A percentile compares a stretch with the other conserved stretches of the same genome.
phyloP scores from a whole-genome alignment of 2,888 invertebrate species.

The Cepaea hortensis region DNA sequence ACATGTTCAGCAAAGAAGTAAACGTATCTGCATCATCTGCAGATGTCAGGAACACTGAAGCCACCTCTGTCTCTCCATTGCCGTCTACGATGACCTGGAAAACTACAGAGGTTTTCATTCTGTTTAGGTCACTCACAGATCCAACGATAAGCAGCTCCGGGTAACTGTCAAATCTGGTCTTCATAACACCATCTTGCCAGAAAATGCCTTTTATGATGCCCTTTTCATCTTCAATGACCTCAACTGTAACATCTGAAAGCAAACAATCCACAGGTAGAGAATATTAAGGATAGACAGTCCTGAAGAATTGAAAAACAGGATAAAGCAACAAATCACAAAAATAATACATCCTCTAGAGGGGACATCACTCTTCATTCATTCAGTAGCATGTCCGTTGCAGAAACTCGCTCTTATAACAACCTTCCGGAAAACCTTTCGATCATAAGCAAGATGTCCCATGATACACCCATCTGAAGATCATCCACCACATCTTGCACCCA shows the following conservation, averaged over 20 bases:
- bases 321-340: no score
- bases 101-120: slow-evolving; percentile 27
- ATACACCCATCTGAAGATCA: no score
- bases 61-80: slow-evolving; percentile 37
- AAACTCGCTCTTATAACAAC: no score
- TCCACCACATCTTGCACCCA: no score
- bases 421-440: no score
- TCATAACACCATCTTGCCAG: slow-evolving; percentile 33
- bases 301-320: no score
- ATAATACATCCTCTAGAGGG: no score
- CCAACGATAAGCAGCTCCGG: slow-evolving; percentile 33
- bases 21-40: slow-evolving; percentile 16
- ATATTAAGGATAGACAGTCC: no score
- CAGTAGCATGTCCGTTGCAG: no score
- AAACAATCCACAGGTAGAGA: not conserved
- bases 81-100: slow-evolving; percentile 25
- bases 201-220: slow-evolving; percentile 32
- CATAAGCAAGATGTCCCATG: no score
- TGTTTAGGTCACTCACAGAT: slow-evolving; percentile 3
- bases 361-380: no score
- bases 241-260: slow-evolving; percentile 29
- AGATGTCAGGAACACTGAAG: slow-evolving; percentile 21
- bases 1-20: slow-evolving; percentile 26
- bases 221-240: slow-evolving; percentile 31
- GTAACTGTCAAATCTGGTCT: slow-evolving; percentile 22